Base-by-base conservation (phyloP, 2,888 invertebrate genomes). In the Encarsia formosa region DNA sequence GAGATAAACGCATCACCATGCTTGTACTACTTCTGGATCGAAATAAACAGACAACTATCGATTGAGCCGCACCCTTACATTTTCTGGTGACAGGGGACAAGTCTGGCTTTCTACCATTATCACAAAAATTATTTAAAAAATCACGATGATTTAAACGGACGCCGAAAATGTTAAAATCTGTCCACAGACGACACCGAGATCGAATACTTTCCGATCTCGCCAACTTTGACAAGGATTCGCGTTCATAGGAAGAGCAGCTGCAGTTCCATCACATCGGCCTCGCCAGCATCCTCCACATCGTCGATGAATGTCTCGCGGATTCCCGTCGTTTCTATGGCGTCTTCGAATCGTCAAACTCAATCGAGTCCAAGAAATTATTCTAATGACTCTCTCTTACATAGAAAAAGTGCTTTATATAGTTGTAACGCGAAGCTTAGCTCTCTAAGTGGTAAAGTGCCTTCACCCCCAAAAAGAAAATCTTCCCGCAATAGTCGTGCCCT, bases 201-300 rank as follows among this genome's bases (percentile, higher is more conserved):
- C 71, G 88, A 89, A 78, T 89, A 88, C 75, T 85, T 87, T 75
- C 88, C 88, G 68, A 86, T 88, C 66, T 86, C 88, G 59, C 84
- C 88, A 42, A 88, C 87, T 61, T 76, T 88, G 68, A 89, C 88
- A 63, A 85, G 87, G 78, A 88, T 89, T 69, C 81, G 86, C 71
- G 82, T 88, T 44, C 86, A 86, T 72, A 86, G 85, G 77, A 82
- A 79, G 67, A 73, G 76, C 54, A 77, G 78, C 54, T 67, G 84
- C 84, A 43, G 73, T 32, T 62, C 65, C 11, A 60, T 63, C 20
- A 79, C 79, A 32, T 74, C 68, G 49, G 74, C 77, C 20, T 64
- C 65, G 19, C 59, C 58, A 63, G 42, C 74, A 64, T 61, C 73
- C 58, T 63, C 66, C 23, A 68, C 74, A 32, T 69, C 74, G 40